Base-by-base conservation (phyloP, 2,888 invertebrate genomes). In the Liposcelis brunnea region DNA sequence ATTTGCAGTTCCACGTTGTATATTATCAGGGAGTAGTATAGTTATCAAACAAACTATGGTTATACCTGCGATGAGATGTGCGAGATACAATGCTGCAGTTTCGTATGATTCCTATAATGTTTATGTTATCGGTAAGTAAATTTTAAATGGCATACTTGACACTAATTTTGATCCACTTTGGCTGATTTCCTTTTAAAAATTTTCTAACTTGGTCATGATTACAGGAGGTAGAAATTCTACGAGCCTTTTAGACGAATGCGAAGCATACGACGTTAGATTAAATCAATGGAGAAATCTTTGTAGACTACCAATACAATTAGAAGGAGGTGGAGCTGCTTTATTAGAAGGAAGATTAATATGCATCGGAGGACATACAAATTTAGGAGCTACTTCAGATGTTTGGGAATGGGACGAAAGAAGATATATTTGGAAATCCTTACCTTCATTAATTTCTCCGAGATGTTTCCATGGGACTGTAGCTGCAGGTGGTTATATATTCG, bases 31-130 rank as follows among this genome's bases (percentile, higher is more conserved):
- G 16, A 36, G 44, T 35, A 49, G 50, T 16, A 48, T 46, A 26
- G 48, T 51, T 15, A 26, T 26, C 26, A 26, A 26, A 26, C 53
- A 55, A 16, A 53, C 55, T 48, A 51, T 52, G 12, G 54, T 59
- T 12, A 55, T 59, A 43, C 57, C 58, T 12, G 53, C 56, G 1
- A 58, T 58, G 58, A 52, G 52, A 32, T 52, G 55, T 43, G 52
- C 57, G 5, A 53, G 59, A 5, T 54, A 52, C 32, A 54, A 55
- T 49, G 52, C 56, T 38, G 58, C 58, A 7, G 55, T 54, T n/a
- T 55, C 55, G 34, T 50, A 50, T 19, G 51, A 53, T 19, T 53
- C 56, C 43, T 57, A 58, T 48, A 49, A 52, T 16, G 51, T 58
- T 6, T 57, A 55, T 45, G 53, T 59, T 32, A 52, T 58, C 19